Evolutionary conservation across 2,797 vertebrate genomes (phyloP).

Genomic region (Novumbra hubbsi): DNA sequence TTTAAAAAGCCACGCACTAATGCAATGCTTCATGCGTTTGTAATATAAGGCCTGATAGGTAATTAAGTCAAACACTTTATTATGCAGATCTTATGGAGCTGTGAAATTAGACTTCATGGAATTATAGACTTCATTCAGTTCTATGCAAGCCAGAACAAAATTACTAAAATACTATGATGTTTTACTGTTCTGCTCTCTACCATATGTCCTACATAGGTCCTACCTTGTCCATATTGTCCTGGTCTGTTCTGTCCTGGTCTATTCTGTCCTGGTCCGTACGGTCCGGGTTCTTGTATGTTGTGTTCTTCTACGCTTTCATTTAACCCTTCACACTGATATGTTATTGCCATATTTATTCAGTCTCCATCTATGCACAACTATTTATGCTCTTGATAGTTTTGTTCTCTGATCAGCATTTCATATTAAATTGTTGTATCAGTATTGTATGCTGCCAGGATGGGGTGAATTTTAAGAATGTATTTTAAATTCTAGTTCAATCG

Average conservation of each 20-base stretch:
- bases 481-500: not conserved
- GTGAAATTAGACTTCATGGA: slow-evolving; percentile 20
- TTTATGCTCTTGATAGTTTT: slow-evolving; percentile 25
- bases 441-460: not conserved
- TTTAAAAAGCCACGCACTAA: slow-evolving; percentile 24
- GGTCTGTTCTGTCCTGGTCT: no score
- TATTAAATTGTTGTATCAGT: not conserved
- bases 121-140: not conserved
- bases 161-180: not conserved
- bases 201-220: no score
- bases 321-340: slow-evolving; percentile 21
- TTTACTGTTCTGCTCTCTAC: slow-evolving; percentile 7
- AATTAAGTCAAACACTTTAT: not conserved
- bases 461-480: not conserved
- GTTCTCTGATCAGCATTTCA: slow-evolving; percentile 8
- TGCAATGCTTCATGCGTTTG: slow-evolving; percentile 18
- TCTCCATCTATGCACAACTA: slow-evolving; percentile 16
- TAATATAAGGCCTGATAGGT: slow-evolving; percentile 11
- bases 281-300: not conserved
- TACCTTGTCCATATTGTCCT: no score
- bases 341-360: slow-evolving; percentile 47
- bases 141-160: slow-evolving; percentile 23
- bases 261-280: no score
- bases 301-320: not conserved
- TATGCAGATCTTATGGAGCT: slow-evolving; percentile 10